Evolutionary conservation across 1,140 invertebrate species (phyloP), one percentile per base, ranked within the genome.

Genomic region (Nasonia giraulti): DNA sequence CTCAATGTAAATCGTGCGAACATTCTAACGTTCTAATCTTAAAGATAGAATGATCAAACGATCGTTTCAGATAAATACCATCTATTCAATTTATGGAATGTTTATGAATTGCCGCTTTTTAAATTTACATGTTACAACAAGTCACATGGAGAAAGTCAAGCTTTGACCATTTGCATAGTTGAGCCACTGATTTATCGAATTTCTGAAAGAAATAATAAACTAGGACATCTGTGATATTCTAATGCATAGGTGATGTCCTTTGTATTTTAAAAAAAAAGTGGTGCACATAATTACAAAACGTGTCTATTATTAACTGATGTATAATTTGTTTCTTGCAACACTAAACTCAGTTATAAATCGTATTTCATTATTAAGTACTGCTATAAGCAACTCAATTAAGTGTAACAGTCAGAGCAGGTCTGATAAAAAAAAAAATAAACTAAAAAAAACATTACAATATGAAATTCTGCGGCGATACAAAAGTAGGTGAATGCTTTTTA

Each of bases 101-200:
- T 83, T 44, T 87, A 77, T 75, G 27, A 55, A 85, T 75, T 86
- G 80, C 83, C 83, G 80, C 79, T 87, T 80, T 80, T 71, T 33
- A 76, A 83, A 83, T 10, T 80, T 84, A 12, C 47, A 55, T 86
- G 50, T 86, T 79, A 77, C 78, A 74, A 44, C 4, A 80, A 62
- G 55, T 62, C 55, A 62, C 55, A 62, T 62, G 55, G 17, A 62
- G 14, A 40, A 79, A 69, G 37, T 80, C 23, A 33, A 69, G 79
- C 62, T 69, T 80, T 69, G 66, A 11, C 33, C 17, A 80, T 17
- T 69, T 44, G 4, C 7, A 31, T 69, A 80, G n/a, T 68, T 69
- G 4, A 80, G 44, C 33, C 37, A 69, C 66, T 80, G n/a, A 37
- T 20, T 62, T 62, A 78, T 78, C 4, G 17, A 69, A 69, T 69